These are phyloP conservation scores for Lasioglossum baleicum DNA, from an alignment of 1,140 invertebrate genomes.

Conservation along the genomic window DNA sequence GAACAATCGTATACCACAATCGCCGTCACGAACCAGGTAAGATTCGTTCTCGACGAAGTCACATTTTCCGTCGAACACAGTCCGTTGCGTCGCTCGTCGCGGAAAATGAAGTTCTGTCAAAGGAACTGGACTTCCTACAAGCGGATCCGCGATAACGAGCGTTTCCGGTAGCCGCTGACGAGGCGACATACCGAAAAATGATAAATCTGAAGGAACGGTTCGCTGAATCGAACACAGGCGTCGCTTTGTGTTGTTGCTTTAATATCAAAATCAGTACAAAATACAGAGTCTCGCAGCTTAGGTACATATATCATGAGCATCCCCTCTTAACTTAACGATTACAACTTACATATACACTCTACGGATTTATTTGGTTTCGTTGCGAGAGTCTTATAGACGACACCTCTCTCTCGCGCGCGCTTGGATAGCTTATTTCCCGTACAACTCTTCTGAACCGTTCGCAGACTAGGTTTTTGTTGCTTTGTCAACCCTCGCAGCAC, in stretches of 20 bases:
- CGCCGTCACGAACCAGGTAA: background rate
- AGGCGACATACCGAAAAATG: constrained; percentile 4
- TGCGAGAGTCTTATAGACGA: background rate
- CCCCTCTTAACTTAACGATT: background rate
- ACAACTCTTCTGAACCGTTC: too few relatives aligned
- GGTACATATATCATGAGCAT: background rate
- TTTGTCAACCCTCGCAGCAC: too few relatives aligned
- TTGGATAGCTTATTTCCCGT: too few relatives aligned
- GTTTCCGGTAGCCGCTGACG: constrained; percentile 12
- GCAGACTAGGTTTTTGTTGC: too few relatives aligned
- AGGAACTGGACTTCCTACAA: constrained; percentile 52
- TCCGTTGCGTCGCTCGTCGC: background rate
- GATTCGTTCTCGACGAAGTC: too few relatives aligned
- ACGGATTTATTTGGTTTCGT: constrained; percentile 24
- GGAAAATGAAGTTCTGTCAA: background rate
- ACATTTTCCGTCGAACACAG: background rate
- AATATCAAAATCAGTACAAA: constrained; percentile 7
- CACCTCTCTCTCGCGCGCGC: background rate
- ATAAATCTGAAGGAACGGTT: background rate
- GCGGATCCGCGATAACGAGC: constrained; percentile 45
- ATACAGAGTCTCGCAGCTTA: constrained; percentile 8
- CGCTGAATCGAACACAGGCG: background rate
- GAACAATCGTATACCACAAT: background rate
- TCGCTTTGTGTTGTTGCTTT: background rate
- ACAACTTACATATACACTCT: background rate